These are phyloP conservation scores for Clusia tigrina DNA, from an alignment of 2,888 invertebrate species.

Conservation along the genomic window DNA sequence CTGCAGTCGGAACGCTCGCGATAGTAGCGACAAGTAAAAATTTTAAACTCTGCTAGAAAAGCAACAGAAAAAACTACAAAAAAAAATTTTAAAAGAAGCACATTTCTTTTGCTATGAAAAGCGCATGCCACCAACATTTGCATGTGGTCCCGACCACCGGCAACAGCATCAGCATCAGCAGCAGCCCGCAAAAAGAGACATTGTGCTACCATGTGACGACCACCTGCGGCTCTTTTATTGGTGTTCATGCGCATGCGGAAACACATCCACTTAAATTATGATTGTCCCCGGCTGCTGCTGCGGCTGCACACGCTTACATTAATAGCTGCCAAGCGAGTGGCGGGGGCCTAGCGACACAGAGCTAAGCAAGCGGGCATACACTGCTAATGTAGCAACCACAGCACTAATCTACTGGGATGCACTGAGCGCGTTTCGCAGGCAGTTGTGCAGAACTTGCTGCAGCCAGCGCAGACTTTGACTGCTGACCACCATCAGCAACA, in stretches of 20 bases:
- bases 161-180: not conserved
- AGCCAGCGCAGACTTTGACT: not conserved
- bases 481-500: constrained; percentile 36
- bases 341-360: not conserved
- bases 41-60: not conserved
- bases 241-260: constrained; percentile 38
- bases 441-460: constrained; percentile 1
- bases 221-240: constrained; percentile 43
- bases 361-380: not conserved
- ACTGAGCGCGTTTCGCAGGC: too few relatives aligned
- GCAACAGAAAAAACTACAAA: not conserved
- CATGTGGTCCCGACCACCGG: not conserved
- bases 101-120: too few relatives aligned
- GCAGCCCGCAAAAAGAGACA: too few relatives aligned
- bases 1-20: not conserved
- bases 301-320: not conserved
- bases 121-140: not conserved
- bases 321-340: too few relatives aligned
- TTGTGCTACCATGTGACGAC: constrained; percentile 25
- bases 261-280: constrained; percentile 33
- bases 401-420: constrained; percentile 1
- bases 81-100: too few relatives aligned
- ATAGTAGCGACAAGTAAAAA: not conserved
- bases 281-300: constrained; percentile 19
- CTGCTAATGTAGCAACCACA: not conserved